Evolutionary conservation across 2,113 vertebrate species (phyloP), one percentile per base, ranked within the genome.

Genomic region (Phylloscopus whistleri): DNA sequence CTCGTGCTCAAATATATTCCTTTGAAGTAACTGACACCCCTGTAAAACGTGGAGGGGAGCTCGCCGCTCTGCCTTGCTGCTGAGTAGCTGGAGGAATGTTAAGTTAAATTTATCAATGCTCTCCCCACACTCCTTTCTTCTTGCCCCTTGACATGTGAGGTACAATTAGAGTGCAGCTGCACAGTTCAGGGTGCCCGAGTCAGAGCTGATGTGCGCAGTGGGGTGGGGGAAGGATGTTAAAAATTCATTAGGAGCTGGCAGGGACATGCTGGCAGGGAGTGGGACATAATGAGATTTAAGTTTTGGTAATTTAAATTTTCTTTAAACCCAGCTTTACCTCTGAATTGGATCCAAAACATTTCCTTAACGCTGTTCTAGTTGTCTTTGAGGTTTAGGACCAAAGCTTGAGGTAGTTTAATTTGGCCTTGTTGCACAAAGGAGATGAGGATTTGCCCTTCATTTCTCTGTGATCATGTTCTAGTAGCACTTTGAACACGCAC

Each of bases 181-280:
- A 67, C 1, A 31, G 82, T 90, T 95, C 75, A 70, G 79, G 79
- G 92, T 86, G 90, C 79, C 7, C 2, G 59, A 85, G 85, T 74
- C 82, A 41, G 89, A 93, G 82, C 84, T 80, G 93, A 53, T 60
- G 68, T 75, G 90, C 12, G 2, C 95, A 89, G 88, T 84, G 90
- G 73, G 80, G 76, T 73, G 80, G 83, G 78, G 85, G 72, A 93
- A 96, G 72, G 94, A 74, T 56, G 83, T 96, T 88, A 96, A 96
- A 95, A 91, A 95, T 96, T 96, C 92, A 92, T 96, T 41, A 96
- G 85, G 70, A 84, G 75, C 95, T 93, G 94, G 93, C 93, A 95
- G 93, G 48, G 70, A 72, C 8, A 0, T 82, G 89, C 93, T 94
- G 80, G 89, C 87, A 84, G 93, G 93, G 88, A 92, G 88, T 43